These are phyloP conservation scores for Drosophila takahashii DNA, from an alignment of 1,140 invertebrate species.

Conservation along the genomic window DNA sequence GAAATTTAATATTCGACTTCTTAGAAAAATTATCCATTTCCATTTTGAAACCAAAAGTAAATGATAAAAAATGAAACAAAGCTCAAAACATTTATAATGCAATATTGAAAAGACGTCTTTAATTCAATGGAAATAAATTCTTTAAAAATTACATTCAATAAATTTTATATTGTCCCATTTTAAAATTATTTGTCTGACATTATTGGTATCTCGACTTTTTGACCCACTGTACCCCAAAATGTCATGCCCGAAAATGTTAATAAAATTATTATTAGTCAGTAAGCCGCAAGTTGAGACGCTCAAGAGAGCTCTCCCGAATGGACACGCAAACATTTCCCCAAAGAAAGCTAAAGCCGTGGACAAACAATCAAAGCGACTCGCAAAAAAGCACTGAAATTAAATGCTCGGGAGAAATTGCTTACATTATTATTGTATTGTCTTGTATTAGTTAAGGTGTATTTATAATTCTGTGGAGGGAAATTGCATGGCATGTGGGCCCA, in stretches of 20 bases:
- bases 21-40: no score
- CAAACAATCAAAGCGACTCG: conserved; percentile 18
- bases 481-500: conserved; percentile 59
- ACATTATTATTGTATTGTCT: conserved; percentile 63
- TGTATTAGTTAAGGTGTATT: conserved; percentile 58
- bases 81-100: no score
- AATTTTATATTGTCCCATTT: no score
- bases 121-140: no score
- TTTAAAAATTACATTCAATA: no score
- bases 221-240: conserved; percentile 39
- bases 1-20: background rate
- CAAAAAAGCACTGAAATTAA: conserved; percentile 44
- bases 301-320: conserved; percentile 47
- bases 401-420: conserved; percentile 51
- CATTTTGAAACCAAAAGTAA: no score
- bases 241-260: conserved; percentile 76
- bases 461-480: conserved; percentile 51
- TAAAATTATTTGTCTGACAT: background rate
- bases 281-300: conserved; percentile 7
- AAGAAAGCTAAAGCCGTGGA: conserved; percentile 6
- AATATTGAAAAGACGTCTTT: no score
- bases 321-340: conserved; percentile 57
- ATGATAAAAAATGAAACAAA: no score
- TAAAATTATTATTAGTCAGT: conserved; percentile 52
- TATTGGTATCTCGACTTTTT: background rate